These are phyloP conservation scores for Brachyalestes nurse DNA, from an alignment of 2,797 vertebrate genomes.

Conservation along the genomic window DNA sequence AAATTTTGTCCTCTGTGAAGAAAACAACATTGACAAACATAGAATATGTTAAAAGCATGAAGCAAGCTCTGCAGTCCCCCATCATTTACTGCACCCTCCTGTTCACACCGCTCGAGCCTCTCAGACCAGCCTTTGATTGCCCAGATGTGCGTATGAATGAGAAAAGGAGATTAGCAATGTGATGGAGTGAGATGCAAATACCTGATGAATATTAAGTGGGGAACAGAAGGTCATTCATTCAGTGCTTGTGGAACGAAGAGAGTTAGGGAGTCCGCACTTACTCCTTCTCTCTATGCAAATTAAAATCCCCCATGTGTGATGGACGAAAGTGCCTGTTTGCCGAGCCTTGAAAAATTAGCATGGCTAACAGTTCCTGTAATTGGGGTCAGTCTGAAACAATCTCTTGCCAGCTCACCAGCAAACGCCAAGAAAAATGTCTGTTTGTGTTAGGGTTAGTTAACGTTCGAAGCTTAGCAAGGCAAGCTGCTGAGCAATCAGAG, in stretches of 20 bases:
- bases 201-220: constrained; percentile 62
- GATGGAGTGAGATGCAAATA: constrained; percentile 62
- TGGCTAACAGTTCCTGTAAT: constrained; percentile 78
- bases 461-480: constrained; percentile 6
- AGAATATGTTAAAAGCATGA: constrained; percentile 21
- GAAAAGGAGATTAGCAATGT: constrained; percentile 55
- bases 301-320: constrained; percentile 66
- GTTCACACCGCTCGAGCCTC: constrained; percentile 27
- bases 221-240: constrained; percentile 61
- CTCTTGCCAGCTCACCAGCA: constrained; percentile 41
- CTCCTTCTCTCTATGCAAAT: constrained; percentile 57
- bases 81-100: constrained; percentile 21
- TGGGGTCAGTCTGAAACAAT: constrained; percentile 74
- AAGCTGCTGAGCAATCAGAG: neutral
- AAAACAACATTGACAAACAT: constrained; percentile 23
- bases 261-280: constrained; percentile 37
- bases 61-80: constrained; percentile 25
- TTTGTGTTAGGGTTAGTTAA: constrained; percentile 40
- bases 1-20: constrained; percentile 83
- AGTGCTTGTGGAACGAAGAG: constrained; percentile 49
- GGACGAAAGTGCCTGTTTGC: constrained; percentile 70
- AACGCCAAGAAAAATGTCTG: constrained; percentile 33
- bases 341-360: constrained; percentile 75
- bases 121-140: constrained; percentile 32
- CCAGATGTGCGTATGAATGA: constrained; percentile 55